Percentiles rank a stretch among this genome's conserved stretches.
These are phyloP conservation scores for Patiria pectinifera DNA, from an alignment of 53 echinoderm and acorn worm genomes.

Conservation along the genomic window DNA sequence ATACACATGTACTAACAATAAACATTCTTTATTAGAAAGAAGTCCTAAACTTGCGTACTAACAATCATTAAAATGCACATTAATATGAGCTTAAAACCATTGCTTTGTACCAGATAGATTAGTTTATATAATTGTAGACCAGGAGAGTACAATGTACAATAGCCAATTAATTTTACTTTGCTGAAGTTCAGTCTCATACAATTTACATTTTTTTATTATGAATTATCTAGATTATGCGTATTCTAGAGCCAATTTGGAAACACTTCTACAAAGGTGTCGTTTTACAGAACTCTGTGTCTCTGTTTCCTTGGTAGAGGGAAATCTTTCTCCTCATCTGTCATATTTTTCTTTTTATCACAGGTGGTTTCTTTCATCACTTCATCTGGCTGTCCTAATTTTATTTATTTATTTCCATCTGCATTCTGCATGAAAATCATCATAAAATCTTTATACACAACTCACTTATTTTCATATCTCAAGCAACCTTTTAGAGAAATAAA, in stretches of 20 bases:
- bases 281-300: background rate
- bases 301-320: background rate
- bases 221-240: too few relatives aligned
- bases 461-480: background rate
- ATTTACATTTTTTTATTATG: background rate
- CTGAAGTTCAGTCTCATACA: too few relatives aligned
- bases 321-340: background rate
- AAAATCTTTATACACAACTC: background rate
- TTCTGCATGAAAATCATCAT: background rate
- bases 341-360: conserved; percentile 6
- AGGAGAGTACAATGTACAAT: too few relatives aligned
- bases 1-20: background rate
- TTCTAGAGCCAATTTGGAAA: too few relatives aligned
- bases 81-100: background rate
- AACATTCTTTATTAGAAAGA: background rate
- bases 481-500: background rate
- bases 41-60: background rate
- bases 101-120: too few relatives aligned
- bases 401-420: background rate
- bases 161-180: too few relatives aligned
- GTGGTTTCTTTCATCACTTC: conserved; percentile 1
- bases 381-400: background rate
- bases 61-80: background rate
- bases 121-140: too few relatives aligned
- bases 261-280: background rate